Base-by-base conservation (phyloP, 2,888 invertebrate genomes). In the Galerucella nymphaeae region DNA sequence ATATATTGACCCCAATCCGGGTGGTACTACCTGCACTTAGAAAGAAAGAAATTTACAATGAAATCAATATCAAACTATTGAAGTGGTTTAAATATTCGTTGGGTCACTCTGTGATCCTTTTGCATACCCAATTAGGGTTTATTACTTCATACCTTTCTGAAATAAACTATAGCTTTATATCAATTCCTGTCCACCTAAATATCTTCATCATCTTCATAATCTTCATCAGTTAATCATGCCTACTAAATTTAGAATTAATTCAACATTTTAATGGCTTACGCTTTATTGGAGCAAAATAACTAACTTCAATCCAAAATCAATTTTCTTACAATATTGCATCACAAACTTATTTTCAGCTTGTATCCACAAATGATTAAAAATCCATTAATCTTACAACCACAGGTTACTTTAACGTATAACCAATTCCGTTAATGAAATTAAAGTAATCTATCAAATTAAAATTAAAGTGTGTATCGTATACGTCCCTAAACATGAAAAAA, bases 371-470 rank as follows among this genome's bases (percentile, higher is more conserved):
- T 79, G 77, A 82, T 82, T 82, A 81, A 79, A 81, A 79, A 77
- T 74, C 79, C 82, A 80, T 82, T 81, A 82, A 82, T 82, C 82
- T 81, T 81, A 59, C 75, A 74, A 41, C 53, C 55, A 72, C 70
- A 62, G 62, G 62, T 61, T 66, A 65, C 42, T 58, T 16, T 50
- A 59, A 50, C 41, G 63, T 74, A 65, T 53, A 77, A 77, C 78
- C 77, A 80, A 82, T 82, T 80, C 80, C 77, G 80, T 80, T 82
- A 82, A 82, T 81, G 80, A 81, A 82, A 82, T 82, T 82, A 80
- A 82, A 77, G 76, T 80, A 79, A 82, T 82, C 80, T 77, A 81
- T 79, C 79, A 80, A 77, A 76, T 77, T 77, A 77, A 78, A 79
- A 80, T 77, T 53, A 53, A 53, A 53, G 45, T 45, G 45, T 45